Evolutionary conservation across 2,113 vertebrate genomes (phyloP).

Genomic region (Nymphicus hollandicus): DNA sequence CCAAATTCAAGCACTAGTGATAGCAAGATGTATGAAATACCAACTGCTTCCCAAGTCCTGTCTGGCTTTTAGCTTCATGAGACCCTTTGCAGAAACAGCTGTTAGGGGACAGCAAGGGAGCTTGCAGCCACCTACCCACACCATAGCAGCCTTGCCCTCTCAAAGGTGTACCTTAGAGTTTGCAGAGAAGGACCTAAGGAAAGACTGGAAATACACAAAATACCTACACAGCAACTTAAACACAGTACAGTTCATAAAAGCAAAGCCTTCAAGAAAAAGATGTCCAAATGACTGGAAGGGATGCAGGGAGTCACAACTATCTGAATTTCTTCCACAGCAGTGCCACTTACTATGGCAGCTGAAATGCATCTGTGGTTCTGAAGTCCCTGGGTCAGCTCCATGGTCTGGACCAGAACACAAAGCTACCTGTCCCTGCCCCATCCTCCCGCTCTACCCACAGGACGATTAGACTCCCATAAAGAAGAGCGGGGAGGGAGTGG

Average conservation of each 20-base stretch:
- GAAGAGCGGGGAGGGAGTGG: background rate
- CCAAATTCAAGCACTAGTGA: background rate
- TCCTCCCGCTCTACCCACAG: rapidly evolving
- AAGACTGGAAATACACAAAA: background rate
- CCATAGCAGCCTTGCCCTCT: background rate
- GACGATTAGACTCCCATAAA: background rate
- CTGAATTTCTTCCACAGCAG: background rate
- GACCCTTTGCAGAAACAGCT: background rate
- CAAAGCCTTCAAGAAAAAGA: background rate
- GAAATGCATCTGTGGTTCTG: background rate
- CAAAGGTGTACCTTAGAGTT: background rate
- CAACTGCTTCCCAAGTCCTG: background rate
- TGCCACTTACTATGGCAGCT: background rate
- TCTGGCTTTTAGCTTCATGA: background rate
- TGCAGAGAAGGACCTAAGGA: slow-evolving; percentile 5
- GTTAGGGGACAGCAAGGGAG: background rate
- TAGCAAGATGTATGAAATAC: background rate
- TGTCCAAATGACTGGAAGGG: background rate
- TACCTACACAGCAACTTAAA: background rate
- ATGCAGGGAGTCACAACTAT: background rate
- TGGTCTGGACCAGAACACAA: background rate
- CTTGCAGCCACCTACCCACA: background rate
- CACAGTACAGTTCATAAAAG: background rate
- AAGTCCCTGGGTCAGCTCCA: background rate
- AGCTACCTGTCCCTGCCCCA: background rate